Percentiles rank a stretch among this genome's conserved stretches.
Conservation (phyloP, 2,888 invertebrate species). For the Drymonia ruficornis region DNA sequence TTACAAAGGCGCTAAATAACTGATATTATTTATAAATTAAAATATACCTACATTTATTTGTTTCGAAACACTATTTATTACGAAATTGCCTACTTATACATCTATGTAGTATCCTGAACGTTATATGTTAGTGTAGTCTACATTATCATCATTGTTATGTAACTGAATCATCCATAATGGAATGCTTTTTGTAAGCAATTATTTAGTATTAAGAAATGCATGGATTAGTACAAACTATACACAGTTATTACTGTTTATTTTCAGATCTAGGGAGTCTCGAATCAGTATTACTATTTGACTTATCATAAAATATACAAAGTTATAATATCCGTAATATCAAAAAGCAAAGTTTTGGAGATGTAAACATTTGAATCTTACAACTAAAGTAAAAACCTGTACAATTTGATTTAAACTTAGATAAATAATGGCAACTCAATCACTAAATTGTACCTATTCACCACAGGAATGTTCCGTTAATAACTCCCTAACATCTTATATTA, state of each 20-base stretch:
- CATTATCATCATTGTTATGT: not conserved
- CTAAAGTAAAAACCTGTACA: constrained; percentile 27
- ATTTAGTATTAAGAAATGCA: constrained; percentile 22
- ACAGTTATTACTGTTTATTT: not conserved
- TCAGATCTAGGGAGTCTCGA: constrained; percentile 3
- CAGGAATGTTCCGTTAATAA: constrained; percentile 29
- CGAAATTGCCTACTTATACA: too few relatives aligned
- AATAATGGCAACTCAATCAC: constrained; percentile 13
- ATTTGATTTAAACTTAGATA: constrained; percentile 21
- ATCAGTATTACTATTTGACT: not conserved
- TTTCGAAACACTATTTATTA: too few relatives aligned
- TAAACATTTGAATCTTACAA: constrained; percentile 44
- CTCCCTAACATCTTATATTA: constrained; percentile 6
- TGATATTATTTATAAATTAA: constrained; percentile 34
- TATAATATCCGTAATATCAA: constrained; percentile 8
- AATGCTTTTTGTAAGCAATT: constrained; percentile 41
- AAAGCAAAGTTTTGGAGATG: not conserved
- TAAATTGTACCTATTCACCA: constrained; percentile 15
- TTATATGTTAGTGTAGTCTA: not conserved
- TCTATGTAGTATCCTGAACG: too few relatives aligned
- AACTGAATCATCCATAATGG: constrained; percentile 32
- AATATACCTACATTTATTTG: constrained; percentile 9
- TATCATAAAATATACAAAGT: constrained; percentile 3
- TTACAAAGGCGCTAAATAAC: constrained; percentile 32
- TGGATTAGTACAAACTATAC: constrained; percentile 10